Conservation (phyloP, 2,888 invertebrate species). For the Drosophila putrida region DNA sequence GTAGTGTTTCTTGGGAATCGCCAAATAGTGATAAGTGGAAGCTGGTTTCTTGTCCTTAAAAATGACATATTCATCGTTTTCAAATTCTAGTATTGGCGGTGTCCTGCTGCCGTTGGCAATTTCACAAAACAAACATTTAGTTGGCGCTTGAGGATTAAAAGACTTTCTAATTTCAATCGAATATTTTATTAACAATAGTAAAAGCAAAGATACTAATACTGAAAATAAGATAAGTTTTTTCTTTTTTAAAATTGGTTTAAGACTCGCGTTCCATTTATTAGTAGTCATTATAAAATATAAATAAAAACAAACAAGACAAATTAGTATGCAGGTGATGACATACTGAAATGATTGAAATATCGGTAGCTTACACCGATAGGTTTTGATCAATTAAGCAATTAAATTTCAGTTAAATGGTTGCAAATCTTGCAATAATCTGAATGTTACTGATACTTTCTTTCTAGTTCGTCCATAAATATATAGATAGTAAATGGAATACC, state of each 20-base stretch:
- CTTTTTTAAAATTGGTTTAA: conserved; percentile 19
- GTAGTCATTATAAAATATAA: conserved; percentile 26
- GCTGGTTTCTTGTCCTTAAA: conserved; percentile 95
- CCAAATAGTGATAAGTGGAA: conserved; percentile 91
- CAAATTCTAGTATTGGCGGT: conserved; percentile 88
- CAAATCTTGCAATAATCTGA: no score
- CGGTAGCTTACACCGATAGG: conserved; percentile 9
- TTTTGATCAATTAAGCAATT: no score
- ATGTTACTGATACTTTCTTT: no score
- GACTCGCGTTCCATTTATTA: not conserved
- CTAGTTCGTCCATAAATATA: no score
- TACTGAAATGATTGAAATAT: not conserved
- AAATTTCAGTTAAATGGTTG: no score
- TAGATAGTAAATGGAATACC: no score
- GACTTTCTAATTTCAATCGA: conserved; percentile 2
- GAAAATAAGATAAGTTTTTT: conserved; percentile 24
- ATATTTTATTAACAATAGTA: conserved; percentile 29
- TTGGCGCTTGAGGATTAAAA: not conserved
- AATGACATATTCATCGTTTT: conserved; percentile 91
- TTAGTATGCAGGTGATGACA: not conserved
- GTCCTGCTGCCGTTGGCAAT: conserved; percentile 88
- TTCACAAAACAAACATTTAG: conserved; percentile 91
- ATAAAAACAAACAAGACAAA: conserved; percentile 12
- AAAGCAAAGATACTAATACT: not conserved
- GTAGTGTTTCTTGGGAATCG: conserved; percentile 92